Evolutionary conservation across 2,797 vertebrate genomes (phyloP).

Genomic region (Acanthiza pusilla): DNA sequence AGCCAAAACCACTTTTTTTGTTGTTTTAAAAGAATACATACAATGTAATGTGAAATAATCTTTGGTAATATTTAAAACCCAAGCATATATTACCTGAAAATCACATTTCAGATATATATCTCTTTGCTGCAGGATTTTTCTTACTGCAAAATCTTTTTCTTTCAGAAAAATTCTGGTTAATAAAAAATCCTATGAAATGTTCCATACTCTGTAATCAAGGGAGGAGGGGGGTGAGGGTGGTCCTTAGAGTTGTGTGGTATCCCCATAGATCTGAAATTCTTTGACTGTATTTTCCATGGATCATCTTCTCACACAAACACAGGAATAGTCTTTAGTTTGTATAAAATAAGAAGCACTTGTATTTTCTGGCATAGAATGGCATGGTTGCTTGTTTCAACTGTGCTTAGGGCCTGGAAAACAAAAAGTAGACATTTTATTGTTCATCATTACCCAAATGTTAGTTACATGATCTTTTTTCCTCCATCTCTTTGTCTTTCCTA

Average conservation of each 20-base stretch:
- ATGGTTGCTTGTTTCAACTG: background rate
- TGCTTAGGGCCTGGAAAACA: constrained; percentile 64
- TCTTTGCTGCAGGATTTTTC: background rate
- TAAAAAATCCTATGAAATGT: background rate
- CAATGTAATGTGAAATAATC: background rate
- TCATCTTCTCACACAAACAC: constrained; percentile 60
- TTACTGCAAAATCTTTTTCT: background rate
- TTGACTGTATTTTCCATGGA: background rate
- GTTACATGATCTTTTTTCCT: background rate
- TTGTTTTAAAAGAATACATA: background rate
- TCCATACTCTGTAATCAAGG: background rate
- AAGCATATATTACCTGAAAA: background rate
- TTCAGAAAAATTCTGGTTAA: background rate
- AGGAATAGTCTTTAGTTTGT: background rate
- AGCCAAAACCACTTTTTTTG: background rate
- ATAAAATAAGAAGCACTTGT: constrained; percentile 2
- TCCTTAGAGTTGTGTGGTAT: constrained; percentile 16
- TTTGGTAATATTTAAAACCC: background rate
- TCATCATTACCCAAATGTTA: background rate
- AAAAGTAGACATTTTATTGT: background rate
- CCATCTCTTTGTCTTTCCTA: background rate
- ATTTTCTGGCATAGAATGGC: background rate
- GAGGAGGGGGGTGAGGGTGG: background rate
- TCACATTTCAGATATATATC: background rate
- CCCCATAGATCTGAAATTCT: constrained; percentile 31